Conservation (phyloP, 2,113 vertebrate species). For the Cyprinus carpio region DNA sequence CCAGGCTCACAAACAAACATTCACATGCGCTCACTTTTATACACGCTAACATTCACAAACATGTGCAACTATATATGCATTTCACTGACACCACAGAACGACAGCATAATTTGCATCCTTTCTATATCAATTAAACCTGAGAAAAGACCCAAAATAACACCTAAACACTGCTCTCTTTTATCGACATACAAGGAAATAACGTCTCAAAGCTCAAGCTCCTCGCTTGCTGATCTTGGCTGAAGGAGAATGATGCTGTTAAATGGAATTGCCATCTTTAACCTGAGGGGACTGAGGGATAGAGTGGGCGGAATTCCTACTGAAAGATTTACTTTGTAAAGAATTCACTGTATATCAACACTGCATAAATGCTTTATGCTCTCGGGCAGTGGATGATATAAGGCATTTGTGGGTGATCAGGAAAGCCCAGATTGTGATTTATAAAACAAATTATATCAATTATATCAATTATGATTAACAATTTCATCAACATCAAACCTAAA, state of each 20-base stretch:
- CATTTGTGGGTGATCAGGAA: constrained; percentile 30
- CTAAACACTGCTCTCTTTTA: constrained; percentile 20
- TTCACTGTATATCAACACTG: constrained; percentile 27
- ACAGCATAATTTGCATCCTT: not conserved
- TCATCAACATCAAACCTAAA: not conserved
- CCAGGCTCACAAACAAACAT: constrained; percentile 49
- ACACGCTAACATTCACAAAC: constrained; percentile 36
- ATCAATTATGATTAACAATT: not conserved
- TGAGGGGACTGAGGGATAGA: constrained; percentile 50
- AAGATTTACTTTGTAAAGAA: constrained; percentile 66
- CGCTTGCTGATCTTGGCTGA: not conserved
- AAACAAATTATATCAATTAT: not conserved
- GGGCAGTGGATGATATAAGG: not conserved
- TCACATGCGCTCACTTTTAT: constrained; percentile 3
- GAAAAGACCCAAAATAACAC: not conserved
- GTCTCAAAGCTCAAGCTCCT: not conserved
- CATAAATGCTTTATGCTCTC: constrained; percentile 43
- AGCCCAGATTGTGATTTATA: constrained; percentile 5
- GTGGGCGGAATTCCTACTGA: constrained; percentile 49
- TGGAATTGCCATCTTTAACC: constrained; percentile 53
- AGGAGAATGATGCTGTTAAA: constrained; percentile 7
- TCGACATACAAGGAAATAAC: not conserved
- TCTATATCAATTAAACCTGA: not conserved
- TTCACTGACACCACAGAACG: not conserved
- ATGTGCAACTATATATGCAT: not conserved